Evolutionary conservation across 2,797 vertebrate genomes (phyloP).

Genomic region (Tapirus indicus): DNA sequence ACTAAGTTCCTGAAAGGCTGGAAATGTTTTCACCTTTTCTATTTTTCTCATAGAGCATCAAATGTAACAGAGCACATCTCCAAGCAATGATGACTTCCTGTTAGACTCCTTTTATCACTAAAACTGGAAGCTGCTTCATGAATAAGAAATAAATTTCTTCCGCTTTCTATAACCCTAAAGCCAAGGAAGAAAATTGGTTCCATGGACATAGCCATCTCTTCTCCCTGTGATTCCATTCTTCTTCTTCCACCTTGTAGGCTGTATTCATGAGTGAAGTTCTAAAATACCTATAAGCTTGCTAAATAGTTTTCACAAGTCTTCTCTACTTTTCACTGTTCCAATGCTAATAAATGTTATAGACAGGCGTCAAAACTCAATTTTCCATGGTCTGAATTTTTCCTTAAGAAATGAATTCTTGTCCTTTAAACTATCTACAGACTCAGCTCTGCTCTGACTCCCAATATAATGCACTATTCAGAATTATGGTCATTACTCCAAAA

Average conservation of each 20-base stretch:
- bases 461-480: not conserved
- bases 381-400: constrained; percentile 16
- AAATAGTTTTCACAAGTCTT: constrained; percentile 39
- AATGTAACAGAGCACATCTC: not conserved
- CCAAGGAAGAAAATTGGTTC: not conserved
- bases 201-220: not conserved
- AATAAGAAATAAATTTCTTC: not conserved
- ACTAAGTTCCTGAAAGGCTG: not conserved
- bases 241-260: not conserved
- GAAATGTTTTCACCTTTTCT: not conserved
- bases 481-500: not conserved
- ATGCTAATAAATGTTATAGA: not conserved
- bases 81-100: not conserved
- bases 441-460: not conserved
- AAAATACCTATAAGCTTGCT: constrained; percentile 5
- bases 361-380: constrained; percentile 33
- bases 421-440: not conserved
- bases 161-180: not conserved
- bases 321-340: constrained; percentile 14
- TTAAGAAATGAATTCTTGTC: not conserved
- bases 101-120: not conserved
- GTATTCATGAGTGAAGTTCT: constrained; percentile 5
- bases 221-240: not conserved
- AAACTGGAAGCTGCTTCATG: not conserved
- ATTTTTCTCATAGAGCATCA: not conserved